Evolutionary conservation across 2,113 vertebrate species (phyloP).

Genomic region (Haemorhous mexicanus): DNA sequence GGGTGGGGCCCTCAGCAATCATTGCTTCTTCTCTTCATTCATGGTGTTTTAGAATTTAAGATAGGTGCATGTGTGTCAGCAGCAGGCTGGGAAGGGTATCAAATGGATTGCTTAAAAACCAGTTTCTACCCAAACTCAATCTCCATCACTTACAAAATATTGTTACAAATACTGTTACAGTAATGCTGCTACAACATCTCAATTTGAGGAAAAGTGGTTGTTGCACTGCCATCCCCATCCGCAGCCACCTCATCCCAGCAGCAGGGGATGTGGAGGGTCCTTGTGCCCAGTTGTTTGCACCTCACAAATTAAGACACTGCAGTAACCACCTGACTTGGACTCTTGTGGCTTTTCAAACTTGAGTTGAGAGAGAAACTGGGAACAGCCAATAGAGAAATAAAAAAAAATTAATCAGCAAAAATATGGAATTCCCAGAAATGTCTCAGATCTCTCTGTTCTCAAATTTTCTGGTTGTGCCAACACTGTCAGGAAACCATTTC

Average conservation of each 20-base stretch:
- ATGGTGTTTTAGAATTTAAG: background rate
- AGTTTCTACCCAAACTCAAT: background rate
- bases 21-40: background rate
- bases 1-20: rapidly evolving
- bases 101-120: rapidly evolving
- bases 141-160: background rate
- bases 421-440: background rate
- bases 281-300: no score
- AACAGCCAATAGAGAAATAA: background rate
- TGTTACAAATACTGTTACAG: background rate
- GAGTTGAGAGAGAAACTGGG: background rate
- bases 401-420: background rate
- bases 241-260: background rate
- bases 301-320: background rate
- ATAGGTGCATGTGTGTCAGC: background rate
- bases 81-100: background rate
- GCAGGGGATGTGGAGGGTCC: background rate
- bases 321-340: background rate
- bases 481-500: background rate
- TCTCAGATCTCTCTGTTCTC: background rate
- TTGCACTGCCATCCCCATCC: background rate
- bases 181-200: background rate
- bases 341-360: background rate
- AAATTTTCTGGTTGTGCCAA: background rate
- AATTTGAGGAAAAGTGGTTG: background rate